Evolutionary conservation across 1,140 invertebrate genomes (phyloP).

Genomic region (Drosophila triauraria): DNA sequence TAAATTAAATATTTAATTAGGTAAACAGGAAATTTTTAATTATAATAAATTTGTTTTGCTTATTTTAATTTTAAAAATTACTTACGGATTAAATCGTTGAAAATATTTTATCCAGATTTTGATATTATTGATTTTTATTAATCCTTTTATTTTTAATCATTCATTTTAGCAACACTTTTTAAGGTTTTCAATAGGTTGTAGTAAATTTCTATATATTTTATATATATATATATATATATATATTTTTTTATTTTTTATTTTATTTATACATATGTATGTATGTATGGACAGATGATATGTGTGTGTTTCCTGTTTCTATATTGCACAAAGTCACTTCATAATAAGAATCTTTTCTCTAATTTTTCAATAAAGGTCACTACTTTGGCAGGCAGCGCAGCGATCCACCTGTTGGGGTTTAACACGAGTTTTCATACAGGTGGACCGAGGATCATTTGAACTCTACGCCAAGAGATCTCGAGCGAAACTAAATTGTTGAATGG

Average conservation of each 20-base stretch:
- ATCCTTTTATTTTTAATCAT: too few species aligned
- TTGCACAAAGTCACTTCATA: constrained; percentile 1
- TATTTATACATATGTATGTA: neutral
- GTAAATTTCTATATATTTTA: too few species aligned
- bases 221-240: too few species aligned
- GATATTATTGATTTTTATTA: too few species aligned
- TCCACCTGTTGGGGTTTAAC: constrained; percentile 51
- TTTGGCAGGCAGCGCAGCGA: constrained; percentile 8
- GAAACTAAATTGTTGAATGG: constrained; percentile 72
- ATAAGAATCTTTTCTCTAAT: neutral
- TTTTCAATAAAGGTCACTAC: neutral
- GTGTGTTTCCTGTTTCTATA: neutral
- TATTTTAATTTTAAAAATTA: neutral
- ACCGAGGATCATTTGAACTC: constrained; percentile 57
- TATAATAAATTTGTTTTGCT: neutral
- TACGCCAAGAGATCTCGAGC: constrained; percentile 76
- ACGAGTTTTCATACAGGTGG: constrained; percentile 42
- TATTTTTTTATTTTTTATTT: neutral
- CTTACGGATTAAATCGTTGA: too few species aligned
- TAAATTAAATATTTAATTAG: neutral
- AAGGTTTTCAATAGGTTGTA: too few species aligned
- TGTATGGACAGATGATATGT: neutral
- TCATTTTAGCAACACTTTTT: too few species aligned
- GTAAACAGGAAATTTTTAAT: neutral
- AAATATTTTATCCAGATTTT: too few species aligned